A percentile compares a stretch with the other conserved stretches of the same genome.
These are phyloP conservation scores for Chionomys nivalis DNA, from an alignment of 2,113 vertebrate genomes.

Conservation along the genomic window DNA sequence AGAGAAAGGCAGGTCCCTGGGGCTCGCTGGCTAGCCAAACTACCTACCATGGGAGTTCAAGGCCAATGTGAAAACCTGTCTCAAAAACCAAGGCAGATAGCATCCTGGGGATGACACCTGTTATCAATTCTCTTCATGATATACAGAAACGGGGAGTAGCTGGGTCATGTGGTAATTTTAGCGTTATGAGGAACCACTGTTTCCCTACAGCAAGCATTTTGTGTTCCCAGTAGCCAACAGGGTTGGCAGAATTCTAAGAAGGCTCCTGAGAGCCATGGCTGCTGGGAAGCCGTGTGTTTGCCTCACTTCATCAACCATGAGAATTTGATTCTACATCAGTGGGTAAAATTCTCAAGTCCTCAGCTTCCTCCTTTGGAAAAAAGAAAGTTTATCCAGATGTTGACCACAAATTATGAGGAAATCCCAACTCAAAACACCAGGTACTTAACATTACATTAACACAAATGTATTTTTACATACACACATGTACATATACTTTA, in stretches of 20 bases:
- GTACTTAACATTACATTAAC: neutral
- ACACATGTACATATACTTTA: neutral
- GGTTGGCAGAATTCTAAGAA: neutral
- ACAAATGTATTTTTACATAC: neutral
- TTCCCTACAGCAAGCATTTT: neutral
- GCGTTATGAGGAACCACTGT: neutral
- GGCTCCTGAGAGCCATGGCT: neutral
- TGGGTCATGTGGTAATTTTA: neutral
- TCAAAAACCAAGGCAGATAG: neutral
- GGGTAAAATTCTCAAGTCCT: neutral
- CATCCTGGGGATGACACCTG: neutral
- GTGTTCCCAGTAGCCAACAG: neutral
- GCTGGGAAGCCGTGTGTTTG: neutral
- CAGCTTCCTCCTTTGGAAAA: neutral
- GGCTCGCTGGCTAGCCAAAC: neutral
- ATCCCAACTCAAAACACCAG: neutral
- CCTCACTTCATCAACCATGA: neutral
- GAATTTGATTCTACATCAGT: neutral
- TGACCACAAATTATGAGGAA: conserved; percentile 20
- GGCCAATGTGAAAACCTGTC: neutral
- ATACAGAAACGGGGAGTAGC: neutral
- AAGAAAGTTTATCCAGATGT: neutral
- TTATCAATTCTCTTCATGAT: neutral
- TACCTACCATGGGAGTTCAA: neutral
- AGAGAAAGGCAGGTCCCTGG: neutral